phyloP scores from a whole-genome alignment of 2,797 vertebrate genomes.

The Amblyopsis hoosieri region DNA sequence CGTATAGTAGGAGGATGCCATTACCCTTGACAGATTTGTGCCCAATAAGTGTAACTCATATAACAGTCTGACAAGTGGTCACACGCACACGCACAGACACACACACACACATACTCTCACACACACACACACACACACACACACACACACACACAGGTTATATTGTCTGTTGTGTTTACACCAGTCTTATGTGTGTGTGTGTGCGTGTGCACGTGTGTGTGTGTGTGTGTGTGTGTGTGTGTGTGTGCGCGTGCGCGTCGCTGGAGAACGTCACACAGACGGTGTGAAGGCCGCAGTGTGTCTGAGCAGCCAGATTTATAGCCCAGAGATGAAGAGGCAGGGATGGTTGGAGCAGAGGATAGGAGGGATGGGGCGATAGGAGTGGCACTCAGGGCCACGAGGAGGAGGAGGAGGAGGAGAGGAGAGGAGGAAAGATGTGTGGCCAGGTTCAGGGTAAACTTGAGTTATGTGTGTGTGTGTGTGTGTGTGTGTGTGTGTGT shows the following conservation, averaged over 20 bases:
- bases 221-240: conserved; percentile 8
- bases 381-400: conserved; percentile 51
- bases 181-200: conserved; percentile 27
- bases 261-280: conserved; percentile 53
- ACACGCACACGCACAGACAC: conserved; percentile 47
- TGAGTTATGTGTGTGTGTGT: conserved; percentile 26
- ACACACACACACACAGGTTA: conserved; percentile 45
- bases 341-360: conserved; percentile 44
- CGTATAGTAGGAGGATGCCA: conserved; percentile 45
- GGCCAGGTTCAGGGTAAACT: conserved; percentile 60
- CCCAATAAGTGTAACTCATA: conserved; percentile 72
- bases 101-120: conserved; percentile 36
- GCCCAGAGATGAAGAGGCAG: conserved; percentile 41
- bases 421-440: conserved; percentile 64
- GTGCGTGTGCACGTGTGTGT: conserved; percentile 9
- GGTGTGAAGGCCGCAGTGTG: conserved; percentile 61
- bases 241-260: conserved; percentile 16
- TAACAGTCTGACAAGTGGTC: conserved; percentile 70
- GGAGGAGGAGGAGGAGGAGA: conserved; percentile 42
- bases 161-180: conserved; percentile 49
- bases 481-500: conserved; percentile 9
- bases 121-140: conserved; percentile 43
- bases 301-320: conserved; percentile 74
- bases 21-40: conserved; percentile 71
- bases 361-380: conserved; percentile 57